A percentile compares a stretch with the other conserved stretches of the same genome.
Conservation (phyloP, 2,888 invertebrate genomes). For the Lycocerus yunnanus region DNA sequence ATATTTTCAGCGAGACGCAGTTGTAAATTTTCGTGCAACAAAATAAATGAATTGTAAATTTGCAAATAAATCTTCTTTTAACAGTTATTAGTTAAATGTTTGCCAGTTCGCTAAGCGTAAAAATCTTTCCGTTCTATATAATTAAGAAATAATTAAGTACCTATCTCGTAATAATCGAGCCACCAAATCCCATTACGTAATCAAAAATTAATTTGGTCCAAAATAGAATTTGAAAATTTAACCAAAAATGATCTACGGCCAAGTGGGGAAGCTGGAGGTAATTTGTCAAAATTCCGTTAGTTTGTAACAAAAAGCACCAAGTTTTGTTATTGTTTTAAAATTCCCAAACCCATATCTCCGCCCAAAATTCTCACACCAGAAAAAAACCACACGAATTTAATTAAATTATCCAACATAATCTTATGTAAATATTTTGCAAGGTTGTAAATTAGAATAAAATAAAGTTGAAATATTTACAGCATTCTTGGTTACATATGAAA, state of each 20-base stretch:
- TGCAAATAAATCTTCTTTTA: neutral
- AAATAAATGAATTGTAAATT: neutral
- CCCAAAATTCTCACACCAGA: neutral
- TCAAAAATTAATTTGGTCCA: neutral
- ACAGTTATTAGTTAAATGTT: constrained; percentile 1
- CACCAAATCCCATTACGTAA: neutral
- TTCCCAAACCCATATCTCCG: neutral
- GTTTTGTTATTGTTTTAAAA: neutral
- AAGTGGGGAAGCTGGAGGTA: neutral
- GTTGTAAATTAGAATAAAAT: constrained; percentile 2
- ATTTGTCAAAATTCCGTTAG: neutral
- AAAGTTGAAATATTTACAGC: constrained; percentile 6
- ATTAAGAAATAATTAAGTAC: constrained; percentile 2
- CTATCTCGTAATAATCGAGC: constrained; percentile 3
- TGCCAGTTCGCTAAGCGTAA: neutral
- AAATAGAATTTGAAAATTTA: too few relatives aligned
- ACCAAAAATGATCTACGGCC: too few relatives aligned
- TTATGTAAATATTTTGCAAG: constrained; percentile 5
- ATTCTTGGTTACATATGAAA: constrained; percentile 2
- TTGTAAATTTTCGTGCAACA: neutral
- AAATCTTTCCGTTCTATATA: constrained; percentile 4
- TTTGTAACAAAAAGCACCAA: neutral
- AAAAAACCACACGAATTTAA: neutral
- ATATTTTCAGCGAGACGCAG: neutral
- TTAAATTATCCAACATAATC: neutral